Evolutionary conservation across 2,888 invertebrate genomes (phyloP).

Genomic region (Morpho deidamia): DNA sequence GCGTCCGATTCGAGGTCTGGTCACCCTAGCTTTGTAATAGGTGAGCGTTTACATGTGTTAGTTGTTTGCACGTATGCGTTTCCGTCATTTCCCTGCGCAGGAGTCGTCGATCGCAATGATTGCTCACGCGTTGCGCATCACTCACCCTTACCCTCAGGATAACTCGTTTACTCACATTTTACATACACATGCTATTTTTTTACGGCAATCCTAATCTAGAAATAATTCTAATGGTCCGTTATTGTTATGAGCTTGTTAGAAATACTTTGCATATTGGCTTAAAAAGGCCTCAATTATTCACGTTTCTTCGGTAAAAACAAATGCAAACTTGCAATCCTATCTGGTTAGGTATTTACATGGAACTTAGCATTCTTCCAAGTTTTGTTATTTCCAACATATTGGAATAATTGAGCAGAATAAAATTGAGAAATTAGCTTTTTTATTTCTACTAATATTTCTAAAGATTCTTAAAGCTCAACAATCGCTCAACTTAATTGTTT

Average conservation of each 20-base stretch:
- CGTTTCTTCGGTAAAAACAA: too few species aligned
- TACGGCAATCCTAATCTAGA: conserved; percentile 59
- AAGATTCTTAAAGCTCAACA: too few species aligned
- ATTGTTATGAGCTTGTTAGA: conserved; percentile 3
- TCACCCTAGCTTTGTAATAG: conserved; percentile 21
- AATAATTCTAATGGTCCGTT: conserved; percentile 12
- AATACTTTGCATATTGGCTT: conserved; percentile 4
- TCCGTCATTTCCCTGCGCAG: conserved; percentile 68
- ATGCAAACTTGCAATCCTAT: too few species aligned
- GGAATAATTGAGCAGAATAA: not conserved
- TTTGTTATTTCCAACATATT: not conserved
- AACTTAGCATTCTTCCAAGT: not conserved
- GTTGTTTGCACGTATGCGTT: conserved; percentile 41
- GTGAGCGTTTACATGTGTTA: conserved; percentile 5
- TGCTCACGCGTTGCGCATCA: conserved; percentile 77
- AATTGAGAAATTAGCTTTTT: too few species aligned
- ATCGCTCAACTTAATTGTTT: too few species aligned
- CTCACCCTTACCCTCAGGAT: conserved; percentile 64
- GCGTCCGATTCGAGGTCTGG: not conserved
- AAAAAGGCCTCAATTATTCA: too few species aligned
- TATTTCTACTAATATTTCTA: too few species aligned
- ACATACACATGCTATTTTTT: conserved; percentile 54
- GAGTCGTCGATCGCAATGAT: conserved; percentile 71
- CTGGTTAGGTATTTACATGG: too few species aligned
- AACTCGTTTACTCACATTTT: conserved; percentile 69